Conservation (phyloP, 2,113 vertebrate genomes). For the Taxidea taxus region DNA sequence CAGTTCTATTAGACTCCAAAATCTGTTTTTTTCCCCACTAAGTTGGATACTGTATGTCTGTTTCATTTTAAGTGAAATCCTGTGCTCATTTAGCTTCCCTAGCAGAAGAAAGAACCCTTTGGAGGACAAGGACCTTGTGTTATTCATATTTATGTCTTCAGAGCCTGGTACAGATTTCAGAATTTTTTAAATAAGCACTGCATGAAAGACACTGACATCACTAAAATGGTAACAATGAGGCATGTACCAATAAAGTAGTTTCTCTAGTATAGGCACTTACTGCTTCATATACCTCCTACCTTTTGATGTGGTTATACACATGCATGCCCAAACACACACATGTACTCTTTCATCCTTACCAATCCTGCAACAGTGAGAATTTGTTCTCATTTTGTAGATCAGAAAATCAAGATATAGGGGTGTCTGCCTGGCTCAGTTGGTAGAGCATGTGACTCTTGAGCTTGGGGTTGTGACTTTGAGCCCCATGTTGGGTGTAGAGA, state of each 20-base stretch:
- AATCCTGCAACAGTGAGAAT: background rate
- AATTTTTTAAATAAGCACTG: background rate
- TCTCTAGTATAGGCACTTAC: background rate
- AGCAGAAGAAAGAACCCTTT: background rate
- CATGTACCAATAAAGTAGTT: background rate
- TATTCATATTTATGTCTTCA: background rate
- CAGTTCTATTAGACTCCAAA: conserved; percentile 6
- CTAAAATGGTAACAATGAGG: background rate
- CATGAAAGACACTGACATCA: background rate
- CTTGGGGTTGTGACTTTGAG: background rate
- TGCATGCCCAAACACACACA: background rate
- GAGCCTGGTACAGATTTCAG: background rate
- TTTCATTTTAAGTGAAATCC: background rate
- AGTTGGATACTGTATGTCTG: background rate
- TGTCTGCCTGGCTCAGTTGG: background rate
- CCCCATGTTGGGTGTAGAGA: background rate
- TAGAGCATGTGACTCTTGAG: background rate
- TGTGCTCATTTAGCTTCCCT: background rate
- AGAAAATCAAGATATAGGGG: background rate
- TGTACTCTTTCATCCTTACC: background rate
- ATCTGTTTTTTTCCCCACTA: background rate
- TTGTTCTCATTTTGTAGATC: background rate
- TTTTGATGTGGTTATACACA: background rate
- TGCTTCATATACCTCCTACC: background rate
- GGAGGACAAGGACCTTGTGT: background rate